Evolutionary conservation across 2,888 invertebrate species (phyloP).

Genomic region (Caenorhabditis uteleia): DNA sequence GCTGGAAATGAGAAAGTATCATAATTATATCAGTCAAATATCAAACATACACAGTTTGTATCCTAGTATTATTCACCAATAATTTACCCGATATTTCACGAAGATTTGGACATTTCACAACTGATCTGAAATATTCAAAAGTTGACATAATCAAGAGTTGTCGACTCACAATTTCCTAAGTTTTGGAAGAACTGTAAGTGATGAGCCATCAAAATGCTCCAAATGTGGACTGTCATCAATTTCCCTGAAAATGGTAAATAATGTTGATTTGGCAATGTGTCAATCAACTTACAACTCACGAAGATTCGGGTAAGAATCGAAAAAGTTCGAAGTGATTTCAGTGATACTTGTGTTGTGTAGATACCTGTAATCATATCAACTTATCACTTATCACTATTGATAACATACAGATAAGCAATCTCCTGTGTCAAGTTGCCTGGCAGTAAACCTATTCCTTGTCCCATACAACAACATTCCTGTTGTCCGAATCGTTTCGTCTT

Average conservation of each 20-base stretch:
- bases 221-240: slow-evolving; percentile 28
- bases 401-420: slow-evolving; percentile 27
- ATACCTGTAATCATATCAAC: slow-evolving; percentile 43
- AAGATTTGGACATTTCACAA: slow-evolving; percentile 49
- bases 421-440: slow-evolving; percentile 24
- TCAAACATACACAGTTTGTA: slow-evolving; percentile 54
- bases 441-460: slow-evolving; percentile 14
- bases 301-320: slow-evolving; percentile 44
- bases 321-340: slow-evolving; percentile 38
- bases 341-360: slow-evolving; percentile 51
- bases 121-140: slow-evolving; percentile 39
- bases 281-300: slow-evolving; percentile 51
- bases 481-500: slow-evolving; percentile 23
- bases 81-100: slow-evolving; percentile 50
- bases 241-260: slow-evolving; percentile 32
- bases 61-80: slow-evolving; percentile 45
- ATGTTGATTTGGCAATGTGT: background rate
- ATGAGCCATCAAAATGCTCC: slow-evolving; percentile 38
- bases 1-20: slow-evolving; percentile 6
- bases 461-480: slow-evolving; percentile 50
- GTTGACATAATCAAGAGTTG: background rate
- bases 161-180: slow-evolving; percentile 42
- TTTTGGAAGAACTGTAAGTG: slow-evolving; percentile 23
- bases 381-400: too few relatives aligned
- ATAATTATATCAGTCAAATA: background rate